Evolutionary conservation across 2,888 invertebrate species (phyloP).

Genomic region (Hypolimnas misippus): DNA sequence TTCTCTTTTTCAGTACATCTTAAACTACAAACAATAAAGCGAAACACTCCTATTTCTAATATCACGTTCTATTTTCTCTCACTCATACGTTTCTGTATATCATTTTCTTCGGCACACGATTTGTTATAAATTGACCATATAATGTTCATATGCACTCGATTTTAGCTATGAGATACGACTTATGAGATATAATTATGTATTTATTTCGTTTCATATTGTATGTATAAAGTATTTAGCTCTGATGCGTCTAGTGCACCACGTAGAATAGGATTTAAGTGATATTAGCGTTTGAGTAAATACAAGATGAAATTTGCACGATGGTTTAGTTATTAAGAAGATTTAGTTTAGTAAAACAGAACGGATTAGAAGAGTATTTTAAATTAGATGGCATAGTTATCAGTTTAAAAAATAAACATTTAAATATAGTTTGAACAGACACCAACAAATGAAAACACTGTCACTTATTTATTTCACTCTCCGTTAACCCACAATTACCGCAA

Average conservation of each 20-base stretch:
- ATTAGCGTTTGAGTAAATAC: conserved; percentile 32
- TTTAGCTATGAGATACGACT: conserved; percentile 1
- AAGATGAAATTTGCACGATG: conserved; percentile 59
- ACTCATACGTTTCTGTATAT: conserved; percentile 34
- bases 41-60: conserved; percentile 55
- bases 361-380: conserved; percentile 14
- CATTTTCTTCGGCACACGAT: conserved; percentile 29
- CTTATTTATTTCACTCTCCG: conserved; percentile 26
- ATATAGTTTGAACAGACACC: conserved; percentile 19
- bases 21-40: conserved; percentile 38
- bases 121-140: neutral
- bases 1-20: conserved; percentile 54
- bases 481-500: conserved; percentile 39
- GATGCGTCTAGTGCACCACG: conserved; percentile 62
- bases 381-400: conserved; percentile 22
- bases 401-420: conserved; percentile 3
- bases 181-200: conserved; percentile 3
- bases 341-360: conserved; percentile 25
- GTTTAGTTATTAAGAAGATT: conserved; percentile 52
- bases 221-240: conserved; percentile 28
- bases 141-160: conserved; percentile 8
- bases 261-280: conserved; percentile 54
- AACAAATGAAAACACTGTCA: conserved; percentile 28
- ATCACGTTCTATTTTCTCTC: conserved; percentile 50
- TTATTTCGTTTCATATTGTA: conserved; percentile 3